Evolutionary conservation across 2,113 vertebrate genomes (phyloP).

Genomic region (Rhineura floridana): DNA sequence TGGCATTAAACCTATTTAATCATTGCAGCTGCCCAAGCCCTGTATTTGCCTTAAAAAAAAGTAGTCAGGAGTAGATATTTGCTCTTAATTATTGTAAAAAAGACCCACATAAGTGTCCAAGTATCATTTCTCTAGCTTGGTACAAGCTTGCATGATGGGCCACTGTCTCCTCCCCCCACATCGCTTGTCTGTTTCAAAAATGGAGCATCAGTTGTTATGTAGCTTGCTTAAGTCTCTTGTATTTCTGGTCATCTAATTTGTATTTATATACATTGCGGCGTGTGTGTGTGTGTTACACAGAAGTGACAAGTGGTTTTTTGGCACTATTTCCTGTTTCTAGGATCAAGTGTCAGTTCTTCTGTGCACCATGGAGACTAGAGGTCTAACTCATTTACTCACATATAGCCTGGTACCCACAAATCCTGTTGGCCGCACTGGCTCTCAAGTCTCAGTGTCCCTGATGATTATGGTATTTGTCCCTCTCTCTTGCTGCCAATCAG

Average conservation of each 20-base stretch:
- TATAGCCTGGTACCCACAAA: too few relatives aligned
- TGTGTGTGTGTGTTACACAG: background rate
- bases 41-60: background rate
- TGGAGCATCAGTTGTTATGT: background rate
- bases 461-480: background rate
- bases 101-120: background rate
- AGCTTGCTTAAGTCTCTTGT: background rate
- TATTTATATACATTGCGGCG: background rate
- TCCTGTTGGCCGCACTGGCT: background rate
- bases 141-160: background rate
- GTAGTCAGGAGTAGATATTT: background rate
- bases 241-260: background rate
- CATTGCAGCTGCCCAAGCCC: background rate
- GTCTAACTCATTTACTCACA: background rate
- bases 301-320: background rate
- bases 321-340: background rate
- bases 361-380: background rate
- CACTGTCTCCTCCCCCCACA: background rate
- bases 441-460: background rate
- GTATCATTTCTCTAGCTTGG: background rate
- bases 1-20: constrained; percentile 30
- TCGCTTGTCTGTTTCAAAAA: background rate
- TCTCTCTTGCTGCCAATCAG: background rate
- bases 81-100: constrained; percentile 20
- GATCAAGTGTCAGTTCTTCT: background rate